Evolutionary conservation across 2,888 invertebrate species (phyloP), one percentile per base, ranked within the genome.

Genomic region (Drosophila diplacantha): DNA sequence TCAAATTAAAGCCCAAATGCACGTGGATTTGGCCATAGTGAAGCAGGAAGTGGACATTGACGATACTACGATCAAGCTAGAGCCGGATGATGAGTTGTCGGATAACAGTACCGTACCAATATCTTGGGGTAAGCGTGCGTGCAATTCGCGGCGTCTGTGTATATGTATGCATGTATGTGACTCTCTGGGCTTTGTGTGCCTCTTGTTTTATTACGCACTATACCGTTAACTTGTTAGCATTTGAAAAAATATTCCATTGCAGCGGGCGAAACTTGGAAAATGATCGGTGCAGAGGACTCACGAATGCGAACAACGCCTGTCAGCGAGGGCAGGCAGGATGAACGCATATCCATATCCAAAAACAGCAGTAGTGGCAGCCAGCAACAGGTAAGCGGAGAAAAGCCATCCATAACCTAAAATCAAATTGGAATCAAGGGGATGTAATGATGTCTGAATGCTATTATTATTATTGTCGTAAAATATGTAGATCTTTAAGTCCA

Each of bases 231-330:
- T 61, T 47, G 58, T 37, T 34, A 31, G 9, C n/a, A 24, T 20
- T 39, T 9, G 3, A 24, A 34, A 26, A n/a, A 38, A 31, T 16
- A 16, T 31, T 65, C 3, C 14, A 18, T 35, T 71, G 5, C 49
- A 77, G 75, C 54, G 32, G 39, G 41, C 8, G 24, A 57, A 6
- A 26, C 54, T 9, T 50, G 77, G 16, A 58, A 72, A 16, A 75
- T 31, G 9, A 31, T 84, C 29, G 73, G 85, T 5, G 80, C 85
- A 14, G 84, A 85, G 22, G 67, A 59, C 5, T 64, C 78, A 5
- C 68, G 81, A 46, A 73, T 85, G 63, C 83, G 84, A 56, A 84
- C 85, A 6, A 73, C 84, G 49, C 74, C 73, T 31, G 75, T 79
- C 6, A 67, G 78, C 5, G 77, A 80, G 14, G 57, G 47, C 53